Percentiles rank a stretch among this genome's conserved stretches.
Evolutionary conservation across 2,888 invertebrate species (phyloP).

Genomic region (Dynastes tityus): DNA sequence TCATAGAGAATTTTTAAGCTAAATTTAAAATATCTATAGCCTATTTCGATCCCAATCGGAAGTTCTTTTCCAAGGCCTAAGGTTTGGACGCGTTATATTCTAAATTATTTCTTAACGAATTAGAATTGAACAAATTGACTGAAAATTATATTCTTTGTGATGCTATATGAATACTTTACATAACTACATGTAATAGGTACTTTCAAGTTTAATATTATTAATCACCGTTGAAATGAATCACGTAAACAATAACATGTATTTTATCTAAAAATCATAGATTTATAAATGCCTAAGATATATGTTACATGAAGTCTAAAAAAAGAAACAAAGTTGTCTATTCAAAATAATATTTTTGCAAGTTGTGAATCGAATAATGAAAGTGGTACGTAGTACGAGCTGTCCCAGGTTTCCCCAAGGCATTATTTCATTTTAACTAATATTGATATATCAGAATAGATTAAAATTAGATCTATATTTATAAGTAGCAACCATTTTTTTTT

Average conservation of each 20-base stretch:
- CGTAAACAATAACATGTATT: conserved; percentile 27
- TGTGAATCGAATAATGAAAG: background rate
- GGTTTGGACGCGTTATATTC: background rate
- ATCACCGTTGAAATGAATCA: conserved; percentile 14
- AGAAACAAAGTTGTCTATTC: conserved; percentile 7
- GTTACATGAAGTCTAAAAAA: conserved; percentile 22
- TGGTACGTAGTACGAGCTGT: too few species aligned
- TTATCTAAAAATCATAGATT: conserved; percentile 33
- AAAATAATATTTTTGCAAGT: conserved; percentile 43
- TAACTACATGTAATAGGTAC: conserved; percentile 23
- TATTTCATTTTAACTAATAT: too few species aligned
- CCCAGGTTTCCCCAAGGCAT: too few species aligned
- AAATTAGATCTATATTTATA: too few species aligned
- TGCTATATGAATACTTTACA: conserved; percentile 37
- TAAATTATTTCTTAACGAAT: conserved; percentile 14
- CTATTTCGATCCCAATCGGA: conserved; percentile 10
- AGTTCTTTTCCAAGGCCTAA: conserved; percentile 19
- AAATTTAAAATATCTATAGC: background rate
- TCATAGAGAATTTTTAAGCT: background rate
- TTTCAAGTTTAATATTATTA: conserved; percentile 20
- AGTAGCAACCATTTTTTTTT: too few species aligned
- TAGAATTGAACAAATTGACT: conserved; percentile 28
- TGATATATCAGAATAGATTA: too few species aligned
- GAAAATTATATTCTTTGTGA: conserved; percentile 43
- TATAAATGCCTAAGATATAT: conserved; percentile 30